A percentile compares a stretch with the other conserved stretches of the same genome.
These are phyloP conservation scores for Asobara japonica DNA, from an alignment of 1,140 invertebrate genomes.

Conservation along the genomic window DNA sequence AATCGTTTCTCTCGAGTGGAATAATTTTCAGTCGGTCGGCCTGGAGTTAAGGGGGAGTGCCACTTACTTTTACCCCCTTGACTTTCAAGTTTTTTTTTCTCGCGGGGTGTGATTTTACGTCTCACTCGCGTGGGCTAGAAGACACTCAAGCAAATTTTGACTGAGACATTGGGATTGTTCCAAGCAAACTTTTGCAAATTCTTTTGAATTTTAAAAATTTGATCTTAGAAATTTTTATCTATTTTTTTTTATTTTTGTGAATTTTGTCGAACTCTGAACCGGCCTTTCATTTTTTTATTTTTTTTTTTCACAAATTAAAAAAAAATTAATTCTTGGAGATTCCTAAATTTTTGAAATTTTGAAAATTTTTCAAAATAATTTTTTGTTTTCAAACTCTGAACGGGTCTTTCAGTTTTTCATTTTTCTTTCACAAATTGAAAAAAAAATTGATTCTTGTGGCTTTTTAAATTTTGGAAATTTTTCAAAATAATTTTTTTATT, in stretches of 20 bases:
- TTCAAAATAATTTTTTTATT: too few species aligned
- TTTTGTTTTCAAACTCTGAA: too few species aligned
- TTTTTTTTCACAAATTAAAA: too few species aligned
- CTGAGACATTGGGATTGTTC: neutral
- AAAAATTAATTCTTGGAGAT: too few species aligned
- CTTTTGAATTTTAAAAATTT: neutral
- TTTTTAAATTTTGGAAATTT: too few species aligned
- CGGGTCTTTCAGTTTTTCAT: too few species aligned
- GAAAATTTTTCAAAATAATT: too few species aligned
- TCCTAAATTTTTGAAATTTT: too few species aligned
- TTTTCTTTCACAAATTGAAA: too few species aligned
- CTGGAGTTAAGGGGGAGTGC: conserved; percentile 17
- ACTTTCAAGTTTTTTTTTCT: neutral
- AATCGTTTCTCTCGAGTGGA: conserved; percentile 44
- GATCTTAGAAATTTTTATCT: neutral
- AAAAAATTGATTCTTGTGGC: too few species aligned
- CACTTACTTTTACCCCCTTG: neutral
- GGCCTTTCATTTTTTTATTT: too few species aligned
- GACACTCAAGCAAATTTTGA: neutral
- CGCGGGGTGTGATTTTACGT: neutral
- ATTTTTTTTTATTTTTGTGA: neutral
- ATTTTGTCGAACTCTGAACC: too few species aligned
- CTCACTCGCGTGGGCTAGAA: neutral
- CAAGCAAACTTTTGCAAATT: neutral
- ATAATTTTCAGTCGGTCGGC: conserved; percentile 36